phyloP scores from a whole-genome alignment of 2,888 invertebrate species.

The Drosophila kuntzei region DNA sequence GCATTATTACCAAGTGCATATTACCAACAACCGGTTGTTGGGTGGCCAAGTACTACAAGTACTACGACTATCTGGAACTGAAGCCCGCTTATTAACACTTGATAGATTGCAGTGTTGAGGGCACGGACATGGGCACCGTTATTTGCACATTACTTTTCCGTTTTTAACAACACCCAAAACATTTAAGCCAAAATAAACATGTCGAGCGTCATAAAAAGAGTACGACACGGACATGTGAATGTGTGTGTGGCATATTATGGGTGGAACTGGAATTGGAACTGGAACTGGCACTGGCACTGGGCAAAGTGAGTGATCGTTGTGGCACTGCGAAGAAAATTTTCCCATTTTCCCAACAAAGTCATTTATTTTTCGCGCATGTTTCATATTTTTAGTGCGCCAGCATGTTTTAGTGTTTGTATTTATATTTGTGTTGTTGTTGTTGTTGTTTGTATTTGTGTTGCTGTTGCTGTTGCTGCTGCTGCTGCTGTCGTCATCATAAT shows the following conservation, averaged over 20 bases:
- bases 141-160: conserved; percentile 77
- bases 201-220: conserved; percentile 63
- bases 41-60: not conserved
- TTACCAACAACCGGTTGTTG: conserved; percentile 30
- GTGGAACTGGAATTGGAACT: conserved; percentile 29
- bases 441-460: conserved; percentile 26
- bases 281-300: conserved; percentile 14
- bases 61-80: conserved; percentile 27
- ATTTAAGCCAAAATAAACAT: conserved; percentile 80
- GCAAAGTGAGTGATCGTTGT: conserved; percentile 11
- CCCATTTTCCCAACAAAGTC: conserved; percentile 66
- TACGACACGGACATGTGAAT: conserved; percentile 45
- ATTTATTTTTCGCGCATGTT: conserved; percentile 68
- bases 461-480: conserved; percentile 43
- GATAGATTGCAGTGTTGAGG: conserved; percentile 74
- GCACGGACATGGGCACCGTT: conserved; percentile 62
- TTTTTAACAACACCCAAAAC: conserved; percentile 76
- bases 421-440: conserved; percentile 24
- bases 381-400: conserved; percentile 69
- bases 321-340: conserved; percentile 39
- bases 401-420: conserved; percentile 40
- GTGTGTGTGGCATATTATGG: conserved; percentile 10
- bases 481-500: conserved; percentile 66
- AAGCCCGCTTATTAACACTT: conserved; percentile 69
- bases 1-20: conserved; percentile 28